phyloP scores from a whole-genome alignment of 2,888 invertebrate species.

The Leptothorax acervorum region DNA sequence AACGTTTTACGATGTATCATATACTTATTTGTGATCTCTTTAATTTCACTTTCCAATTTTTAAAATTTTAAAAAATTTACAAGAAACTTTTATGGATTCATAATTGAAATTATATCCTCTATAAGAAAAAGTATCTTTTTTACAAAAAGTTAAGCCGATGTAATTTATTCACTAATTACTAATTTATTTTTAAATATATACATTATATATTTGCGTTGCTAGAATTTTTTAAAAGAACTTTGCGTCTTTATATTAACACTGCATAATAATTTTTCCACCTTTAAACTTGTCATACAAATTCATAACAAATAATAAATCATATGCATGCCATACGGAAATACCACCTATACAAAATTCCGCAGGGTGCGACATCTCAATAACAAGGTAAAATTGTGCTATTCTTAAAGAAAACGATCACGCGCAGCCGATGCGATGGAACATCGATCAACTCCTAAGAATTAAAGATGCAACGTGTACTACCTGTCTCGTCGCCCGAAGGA shows the following conservation, averaged over 20 bases:
- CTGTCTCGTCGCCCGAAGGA: slow-evolving; percentile 24
- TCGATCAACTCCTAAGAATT: slow-evolving; percentile 46
- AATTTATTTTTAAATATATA: background rate
- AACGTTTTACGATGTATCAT: background rate
- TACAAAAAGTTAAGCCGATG: background rate
- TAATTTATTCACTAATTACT: background rate
- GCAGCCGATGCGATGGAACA: slow-evolving; percentile 12
- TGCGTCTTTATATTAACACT: background rate
- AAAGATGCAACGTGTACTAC: slow-evolving; percentile 56
- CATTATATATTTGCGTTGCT: background rate
- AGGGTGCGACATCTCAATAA: background rate
- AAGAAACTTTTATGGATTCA: background rate
- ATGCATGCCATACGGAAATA: background rate
- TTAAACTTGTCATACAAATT: background rate
- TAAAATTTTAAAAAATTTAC: background rate
- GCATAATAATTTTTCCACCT: background rate
- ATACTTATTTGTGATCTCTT: background rate
- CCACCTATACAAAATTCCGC: background rate
- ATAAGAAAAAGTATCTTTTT: background rate
- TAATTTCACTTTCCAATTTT: background rate
- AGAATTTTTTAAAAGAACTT: background rate
- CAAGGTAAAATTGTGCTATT: background rate
- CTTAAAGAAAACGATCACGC: slow-evolving; percentile 5
- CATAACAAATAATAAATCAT: background rate
- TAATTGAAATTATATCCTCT: background rate